Evolutionary conservation across 2,888 invertebrate species (phyloP).

Genomic region (Buathra laborator): DNA sequence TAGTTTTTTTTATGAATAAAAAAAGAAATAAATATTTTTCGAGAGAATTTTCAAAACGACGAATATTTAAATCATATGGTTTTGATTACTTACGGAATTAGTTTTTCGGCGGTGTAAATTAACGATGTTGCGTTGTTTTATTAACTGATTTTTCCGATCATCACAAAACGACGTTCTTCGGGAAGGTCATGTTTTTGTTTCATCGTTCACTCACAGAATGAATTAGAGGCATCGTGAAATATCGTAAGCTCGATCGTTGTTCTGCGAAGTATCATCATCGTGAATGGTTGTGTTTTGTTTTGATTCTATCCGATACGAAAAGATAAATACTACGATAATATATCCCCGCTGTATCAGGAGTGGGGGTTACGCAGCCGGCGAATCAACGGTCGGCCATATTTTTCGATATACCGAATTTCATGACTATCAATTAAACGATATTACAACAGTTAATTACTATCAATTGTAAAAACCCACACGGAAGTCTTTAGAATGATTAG

Average conservation of each 20-base stretch:
- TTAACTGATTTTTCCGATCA: neutral
- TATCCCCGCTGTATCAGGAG: conserved; percentile 3
- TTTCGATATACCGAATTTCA: conserved; percentile 7
- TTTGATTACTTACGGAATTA: neutral
- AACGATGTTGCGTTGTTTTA: neutral
- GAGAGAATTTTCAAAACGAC: too few species aligned
- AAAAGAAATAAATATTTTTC: too few species aligned
- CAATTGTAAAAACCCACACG: neutral
- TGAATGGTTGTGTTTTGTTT: conserved; percentile 41
- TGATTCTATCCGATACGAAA: conserved; percentile 26
- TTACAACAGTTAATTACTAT: neutral
- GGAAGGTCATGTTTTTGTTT: conserved; percentile 31
- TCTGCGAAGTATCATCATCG: conserved; percentile 5
- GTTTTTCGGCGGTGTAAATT: neutral
- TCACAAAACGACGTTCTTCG: neutral
- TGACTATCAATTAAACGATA: neutral
- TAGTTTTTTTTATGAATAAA: too few species aligned
- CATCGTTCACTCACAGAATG: conserved; percentile 13
- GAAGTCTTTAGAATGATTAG: neutral
- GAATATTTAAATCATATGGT: too few species aligned
- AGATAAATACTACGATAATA: neutral
- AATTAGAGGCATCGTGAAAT: neutral
- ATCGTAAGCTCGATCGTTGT: neutral
- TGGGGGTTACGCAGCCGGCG: conserved; percentile 41
- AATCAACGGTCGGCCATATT: conserved; percentile 41